phyloP scores from a whole-genome alignment of 2,888 invertebrate genomes.

The Noctuana brunneofusca region DNA sequence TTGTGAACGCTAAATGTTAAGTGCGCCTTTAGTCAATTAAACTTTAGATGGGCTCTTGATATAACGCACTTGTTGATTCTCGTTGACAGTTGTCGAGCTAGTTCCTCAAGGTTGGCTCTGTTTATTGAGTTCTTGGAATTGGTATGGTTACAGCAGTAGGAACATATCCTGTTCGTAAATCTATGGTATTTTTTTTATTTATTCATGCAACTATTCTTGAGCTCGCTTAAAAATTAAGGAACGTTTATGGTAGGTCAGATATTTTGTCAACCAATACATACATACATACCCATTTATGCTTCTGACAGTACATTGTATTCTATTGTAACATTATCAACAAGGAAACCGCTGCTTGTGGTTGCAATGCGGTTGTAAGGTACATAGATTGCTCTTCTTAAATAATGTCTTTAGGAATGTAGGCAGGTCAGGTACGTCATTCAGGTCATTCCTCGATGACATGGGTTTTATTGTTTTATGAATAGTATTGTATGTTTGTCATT shows the following conservation, averaged over 20 bases:
- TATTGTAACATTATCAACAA: constrained; percentile 10
- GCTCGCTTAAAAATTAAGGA: too few species aligned
- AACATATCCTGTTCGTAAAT: not conserved
- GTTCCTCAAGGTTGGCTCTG: constrained; percentile 2
- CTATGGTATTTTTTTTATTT: not conserved
- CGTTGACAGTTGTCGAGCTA: constrained; percentile 21
- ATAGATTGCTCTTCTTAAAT: constrained; percentile 5
- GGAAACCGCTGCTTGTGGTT: constrained; percentile 16
- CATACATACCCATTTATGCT: not conserved
- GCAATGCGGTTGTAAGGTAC: constrained; percentile 14
- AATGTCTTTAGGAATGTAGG: not conserved
- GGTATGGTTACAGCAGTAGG: too few species aligned
- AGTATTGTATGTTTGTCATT: too few species aligned
- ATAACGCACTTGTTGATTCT: constrained; percentile 3
- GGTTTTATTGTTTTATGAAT: not conserved
- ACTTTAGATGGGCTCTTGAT: constrained; percentile 20
- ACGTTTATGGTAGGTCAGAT: not conserved
- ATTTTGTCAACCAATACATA: not conserved
- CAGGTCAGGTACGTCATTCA: not conserved
- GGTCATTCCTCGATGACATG: not conserved
- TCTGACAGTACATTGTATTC: constrained; percentile 9
- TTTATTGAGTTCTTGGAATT: not conserved
- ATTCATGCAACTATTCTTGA: too few species aligned
- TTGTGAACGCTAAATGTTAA: constrained; percentile 31
- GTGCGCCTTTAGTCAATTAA: constrained; percentile 30